Percentiles rank a stretch among this genome's conserved stretches.
These are phyloP conservation scores for Acropora tenuis DNA, from an alignment of 64 coral and sea anemone genomes.

Conservation along the genomic window DNA sequence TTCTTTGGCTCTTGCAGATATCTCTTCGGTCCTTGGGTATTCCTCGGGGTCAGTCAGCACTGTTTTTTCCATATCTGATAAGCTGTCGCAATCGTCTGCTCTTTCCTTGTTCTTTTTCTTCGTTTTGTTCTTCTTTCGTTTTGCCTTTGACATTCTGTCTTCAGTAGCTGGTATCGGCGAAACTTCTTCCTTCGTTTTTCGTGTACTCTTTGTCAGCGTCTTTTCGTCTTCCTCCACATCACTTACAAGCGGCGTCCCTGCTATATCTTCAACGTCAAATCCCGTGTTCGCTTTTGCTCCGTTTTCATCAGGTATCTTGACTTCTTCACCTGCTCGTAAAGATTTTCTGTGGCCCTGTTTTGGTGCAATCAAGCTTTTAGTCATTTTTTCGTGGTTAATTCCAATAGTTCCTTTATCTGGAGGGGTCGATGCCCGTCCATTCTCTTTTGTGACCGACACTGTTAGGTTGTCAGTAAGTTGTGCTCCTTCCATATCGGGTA, in stretches of 20 bases:
- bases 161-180: no score
- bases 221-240: background rate
- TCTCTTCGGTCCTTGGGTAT: background rate
- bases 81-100: background rate
- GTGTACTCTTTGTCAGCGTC: background rate
- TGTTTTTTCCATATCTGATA: background rate
- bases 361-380: no score
- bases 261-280: background rate
- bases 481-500: background rate
- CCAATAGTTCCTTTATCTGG: background rate
- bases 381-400: background rate
- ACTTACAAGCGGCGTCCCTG: background rate
- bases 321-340: background rate
- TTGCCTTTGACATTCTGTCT: background rate
- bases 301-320: background rate
- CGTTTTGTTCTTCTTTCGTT: background rate
- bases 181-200: background rate
- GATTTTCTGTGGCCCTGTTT: background rate
- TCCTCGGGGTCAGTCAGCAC: background rate
- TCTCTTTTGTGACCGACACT: background rate
- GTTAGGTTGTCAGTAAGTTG: background rate
- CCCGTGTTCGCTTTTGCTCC: background rate
- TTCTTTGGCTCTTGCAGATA: background rate
- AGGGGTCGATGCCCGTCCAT: background rate
- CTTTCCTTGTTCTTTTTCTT: slow-evolving; percentile 25